Evolutionary conservation across 2,797 vertebrate genomes (phyloP).

Genomic region (Discoglossus pictus): DNA sequence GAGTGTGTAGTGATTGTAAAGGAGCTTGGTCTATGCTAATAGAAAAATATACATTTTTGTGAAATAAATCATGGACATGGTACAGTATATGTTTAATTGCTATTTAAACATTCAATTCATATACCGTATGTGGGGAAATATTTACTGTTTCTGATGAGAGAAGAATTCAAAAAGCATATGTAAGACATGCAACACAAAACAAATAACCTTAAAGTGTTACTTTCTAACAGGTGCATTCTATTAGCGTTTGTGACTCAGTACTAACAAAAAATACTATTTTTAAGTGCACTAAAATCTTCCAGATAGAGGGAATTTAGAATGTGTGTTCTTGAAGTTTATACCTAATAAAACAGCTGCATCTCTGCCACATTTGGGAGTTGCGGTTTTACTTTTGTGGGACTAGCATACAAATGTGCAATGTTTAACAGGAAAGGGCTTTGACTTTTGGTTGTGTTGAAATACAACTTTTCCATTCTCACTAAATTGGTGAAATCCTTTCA

Average conservation of each 20-base stretch:
- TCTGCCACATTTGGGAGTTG: conserved; percentile 64
- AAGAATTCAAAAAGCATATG: conserved; percentile 62
- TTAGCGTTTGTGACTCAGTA: conserved; percentile 58
- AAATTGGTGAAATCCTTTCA: conserved; percentile 47
- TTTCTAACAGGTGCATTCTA: conserved; percentile 69
- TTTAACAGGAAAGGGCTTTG: conserved; percentile 13
- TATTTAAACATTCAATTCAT: too few relatives aligned
- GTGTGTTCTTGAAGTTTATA: conserved; percentile 66
- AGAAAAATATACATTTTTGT: too few relatives aligned
- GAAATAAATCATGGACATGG: too few relatives aligned
- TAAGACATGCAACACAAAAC: conserved; percentile 50
- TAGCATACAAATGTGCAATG: conserved; percentile 33
- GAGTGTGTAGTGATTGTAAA: too few relatives aligned
- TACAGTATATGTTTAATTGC: too few relatives aligned
- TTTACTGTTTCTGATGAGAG: conserved; percentile 49
- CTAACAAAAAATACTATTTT: conserved; percentile 57
- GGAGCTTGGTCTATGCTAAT: too few relatives aligned
- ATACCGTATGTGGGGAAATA: too few relatives aligned
- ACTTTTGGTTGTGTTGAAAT: conserved; percentile 22
- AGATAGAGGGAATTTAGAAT: conserved; percentile 70
- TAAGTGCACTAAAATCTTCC: conserved; percentile 66
- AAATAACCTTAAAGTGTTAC: conserved; percentile 50
- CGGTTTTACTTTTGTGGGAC: conserved; percentile 69
- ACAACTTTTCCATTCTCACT: conserved; percentile 30
- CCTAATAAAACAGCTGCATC: conserved; percentile 67